Evolutionary conservation across 2,888 invertebrate species (phyloP), one percentile per base, ranked within the genome.

Genomic region (Drosophila mimica): DNA sequence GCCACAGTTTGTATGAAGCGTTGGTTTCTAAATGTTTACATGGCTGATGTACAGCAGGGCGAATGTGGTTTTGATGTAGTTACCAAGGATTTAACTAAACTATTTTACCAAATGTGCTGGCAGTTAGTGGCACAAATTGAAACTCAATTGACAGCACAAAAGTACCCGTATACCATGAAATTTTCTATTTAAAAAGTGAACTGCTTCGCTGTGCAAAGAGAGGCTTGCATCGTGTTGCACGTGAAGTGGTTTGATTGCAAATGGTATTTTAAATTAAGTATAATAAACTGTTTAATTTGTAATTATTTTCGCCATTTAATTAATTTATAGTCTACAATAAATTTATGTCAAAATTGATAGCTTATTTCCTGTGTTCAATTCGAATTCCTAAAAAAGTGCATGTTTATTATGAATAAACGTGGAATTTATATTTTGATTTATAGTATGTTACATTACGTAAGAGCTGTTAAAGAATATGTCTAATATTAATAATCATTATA

Each of bases 11-110:
- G 59, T 69, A 70, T 72, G 46, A 57, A 65, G 60, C 62, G 56
- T 79, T 65, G 63, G 52, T 70, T 74, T 70, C 73, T 67, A 67
- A 74, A 62, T 70, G 77, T 68, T 79, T 72, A 78, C 76, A 79
- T 66, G 59, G 31, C 46, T 65, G 48, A 58, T 28, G 48, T 58
- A 61, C 36, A 54, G 49, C 53, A 58, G 62, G 51, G 59, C 53
- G 51, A 56, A 58, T 62, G 79, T 54, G 66, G 79, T 63, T 75
- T 53, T 63, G 46, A 46, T 49, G 63, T 57, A 63, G 63, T 59
- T 56, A 62, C 48, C 40, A 67, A 65, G 63, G 52, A 79, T 79
- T 79, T 78, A 76, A 68, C 76, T 65, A 72, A 72, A 79, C 67
- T 79, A 76, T 79, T 79, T 75, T 48, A 36, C 54, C 58, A 67